A percentile compares a stretch with the other conserved stretches of the same genome.
Conservation (phyloP, 2,888 invertebrate species). For the Dasysyrphus albostriatus region DNA sequence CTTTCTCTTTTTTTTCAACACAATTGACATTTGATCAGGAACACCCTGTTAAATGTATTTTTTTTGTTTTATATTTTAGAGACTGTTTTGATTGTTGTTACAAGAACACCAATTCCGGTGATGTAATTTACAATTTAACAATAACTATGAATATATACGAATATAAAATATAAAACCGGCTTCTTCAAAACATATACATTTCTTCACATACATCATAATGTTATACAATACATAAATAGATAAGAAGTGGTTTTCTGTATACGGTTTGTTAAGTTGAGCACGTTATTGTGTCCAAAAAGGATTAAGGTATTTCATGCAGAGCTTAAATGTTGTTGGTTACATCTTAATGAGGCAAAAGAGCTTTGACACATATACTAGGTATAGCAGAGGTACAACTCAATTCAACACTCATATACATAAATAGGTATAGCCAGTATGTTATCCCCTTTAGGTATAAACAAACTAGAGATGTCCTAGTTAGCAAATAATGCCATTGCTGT, state of each 20-base stretch:
- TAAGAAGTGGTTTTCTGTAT: slow-evolving; percentile 24
- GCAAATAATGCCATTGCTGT: slow-evolving; percentile 20
- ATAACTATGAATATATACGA: slow-evolving; percentile 11
- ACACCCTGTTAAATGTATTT: neutral
- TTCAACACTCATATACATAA: neutral
- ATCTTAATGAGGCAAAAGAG: slow-evolving; percentile 27
- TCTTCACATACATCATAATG: neutral
- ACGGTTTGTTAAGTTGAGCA: slow-evolving; percentile 14
- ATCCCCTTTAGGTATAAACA: slow-evolving; percentile 9
- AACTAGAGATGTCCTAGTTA: slow-evolving; percentile 7
- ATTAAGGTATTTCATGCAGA: slow-evolving; percentile 39
- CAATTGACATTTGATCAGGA: neutral
- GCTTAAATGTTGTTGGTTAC: slow-evolving; percentile 31
- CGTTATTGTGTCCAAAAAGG: slow-evolving; percentile 32
- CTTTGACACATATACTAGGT: slow-evolving; percentile 8
- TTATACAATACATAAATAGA: neutral
- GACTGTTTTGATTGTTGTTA: slow-evolving; percentile 28
- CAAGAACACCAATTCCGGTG: slow-evolving; percentile 10
- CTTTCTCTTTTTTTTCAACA: neutral
- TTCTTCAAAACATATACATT: neutral
- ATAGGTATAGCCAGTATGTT: neutral
- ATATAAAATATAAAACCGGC: slow-evolving; percentile 13
- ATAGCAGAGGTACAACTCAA: neutral
- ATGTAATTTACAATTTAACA: slow-evolving; percentile 32
- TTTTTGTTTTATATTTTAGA: neutral